phyloP scores from a whole-genome alignment of 1,140 invertebrate species.

The Colletes latitarsis region DNA sequence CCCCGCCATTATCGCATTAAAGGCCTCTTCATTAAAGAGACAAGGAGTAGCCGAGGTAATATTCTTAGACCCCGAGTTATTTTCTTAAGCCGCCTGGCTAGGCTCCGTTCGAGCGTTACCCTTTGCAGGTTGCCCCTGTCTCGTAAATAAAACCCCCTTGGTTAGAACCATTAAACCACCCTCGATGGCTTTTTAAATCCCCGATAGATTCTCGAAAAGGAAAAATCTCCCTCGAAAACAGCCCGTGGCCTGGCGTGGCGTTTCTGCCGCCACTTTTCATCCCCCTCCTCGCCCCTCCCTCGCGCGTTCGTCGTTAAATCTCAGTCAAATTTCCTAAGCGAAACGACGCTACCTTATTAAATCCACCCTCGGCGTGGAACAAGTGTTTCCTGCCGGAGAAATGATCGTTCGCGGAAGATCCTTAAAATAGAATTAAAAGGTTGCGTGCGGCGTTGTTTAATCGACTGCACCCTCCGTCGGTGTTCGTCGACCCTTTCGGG shows the following conservation, averaged over 20 bases:
- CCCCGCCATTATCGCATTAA: slow-evolving; percentile 36
- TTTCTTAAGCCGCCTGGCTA: slow-evolving; percentile 39
- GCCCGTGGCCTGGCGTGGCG: too few species aligned
- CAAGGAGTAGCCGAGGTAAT: slow-evolving; percentile 36
- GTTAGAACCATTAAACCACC: slow-evolving; percentile 14
- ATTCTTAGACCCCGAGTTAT: slow-evolving; percentile 39
- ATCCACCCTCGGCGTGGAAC: neutral
- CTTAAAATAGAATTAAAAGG: slow-evolving; percentile 45
- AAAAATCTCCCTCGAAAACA: neutral
- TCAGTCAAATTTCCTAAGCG: neutral
- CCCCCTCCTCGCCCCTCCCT: too few species aligned
- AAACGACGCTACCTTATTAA: slow-evolving; percentile 14
- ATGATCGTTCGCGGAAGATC: slow-evolving; percentile 22
- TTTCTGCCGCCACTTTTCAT: neutral
- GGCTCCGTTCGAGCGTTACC: slow-evolving; percentile 33
- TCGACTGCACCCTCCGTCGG: slow-evolving; percentile 38
- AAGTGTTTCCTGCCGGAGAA: slow-evolving; percentile 5
- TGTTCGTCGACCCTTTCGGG: slow-evolving; percentile 42
- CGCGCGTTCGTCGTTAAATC: too few species aligned
- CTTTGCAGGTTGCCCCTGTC: slow-evolving; percentile 18
- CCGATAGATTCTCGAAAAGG: neutral
- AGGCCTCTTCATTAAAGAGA: slow-evolving; percentile 42
- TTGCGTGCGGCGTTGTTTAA: slow-evolving; percentile 42
- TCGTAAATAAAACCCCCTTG: slow-evolving; percentile 38
- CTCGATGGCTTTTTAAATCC: neutral